These are phyloP conservation scores for Gyrodactylus salaris DNA, from an alignment of 1,140 invertebrate genomes.

Conservation along the genomic window DNA sequence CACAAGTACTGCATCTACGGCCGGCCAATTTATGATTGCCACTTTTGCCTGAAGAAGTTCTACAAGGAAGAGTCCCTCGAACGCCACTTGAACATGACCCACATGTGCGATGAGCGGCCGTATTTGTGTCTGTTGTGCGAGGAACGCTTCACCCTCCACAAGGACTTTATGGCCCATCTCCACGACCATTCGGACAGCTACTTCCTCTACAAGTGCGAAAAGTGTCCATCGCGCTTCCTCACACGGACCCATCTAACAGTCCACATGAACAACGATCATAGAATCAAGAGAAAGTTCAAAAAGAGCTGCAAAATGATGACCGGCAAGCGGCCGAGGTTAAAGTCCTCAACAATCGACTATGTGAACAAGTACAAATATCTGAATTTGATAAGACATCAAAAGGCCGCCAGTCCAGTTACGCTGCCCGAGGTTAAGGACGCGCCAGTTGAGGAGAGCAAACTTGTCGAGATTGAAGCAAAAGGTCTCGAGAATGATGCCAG, in stretches of 20 bases:
- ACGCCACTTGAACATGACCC: not conserved
- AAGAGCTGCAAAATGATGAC: not conserved
- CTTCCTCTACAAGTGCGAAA: not conserved
- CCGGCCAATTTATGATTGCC: not conserved
- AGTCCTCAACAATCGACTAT: not conserved
- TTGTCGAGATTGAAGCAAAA: too few relatives aligned
- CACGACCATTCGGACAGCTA: not conserved
- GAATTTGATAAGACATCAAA: too few relatives aligned
- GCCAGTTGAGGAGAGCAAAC: too few relatives aligned
- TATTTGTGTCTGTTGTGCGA: not conserved
- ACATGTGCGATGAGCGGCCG: not conserved
- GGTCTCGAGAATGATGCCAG: too few relatives aligned
- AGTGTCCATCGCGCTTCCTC: not conserved
- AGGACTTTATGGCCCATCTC: not conserved
- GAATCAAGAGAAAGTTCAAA: not conserved
- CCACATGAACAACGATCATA: not conserved
- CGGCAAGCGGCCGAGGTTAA: not conserved
- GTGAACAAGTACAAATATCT: not conserved
- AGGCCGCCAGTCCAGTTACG: too few relatives aligned
- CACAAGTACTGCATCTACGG: not conserved
- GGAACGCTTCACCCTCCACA: not conserved
- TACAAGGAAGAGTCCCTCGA: not conserved
- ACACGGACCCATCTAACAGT: not conserved
- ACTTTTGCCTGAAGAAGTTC: not conserved
- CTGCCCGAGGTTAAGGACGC: too few relatives aligned